Evolutionary conservation across 2,888 invertebrate species (phyloP).

Genomic region (Neoscelio sp.): DNA sequence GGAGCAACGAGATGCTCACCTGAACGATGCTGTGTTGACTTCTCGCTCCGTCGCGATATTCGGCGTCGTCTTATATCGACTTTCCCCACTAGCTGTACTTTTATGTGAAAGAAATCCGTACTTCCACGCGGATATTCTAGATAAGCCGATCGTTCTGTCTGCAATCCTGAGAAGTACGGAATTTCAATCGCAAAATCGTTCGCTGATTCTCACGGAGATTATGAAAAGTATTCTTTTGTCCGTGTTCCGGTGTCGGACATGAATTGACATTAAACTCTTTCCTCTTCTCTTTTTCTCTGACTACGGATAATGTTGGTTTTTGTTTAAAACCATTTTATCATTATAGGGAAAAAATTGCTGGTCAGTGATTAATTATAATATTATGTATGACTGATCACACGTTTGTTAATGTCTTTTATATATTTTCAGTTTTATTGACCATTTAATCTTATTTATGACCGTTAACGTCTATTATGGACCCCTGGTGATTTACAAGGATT

Average conservation of each 20-base stretch:
- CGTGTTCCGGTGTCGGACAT: constrained; percentile 52
- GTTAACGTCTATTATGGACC: too few relatives aligned
- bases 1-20: constrained; percentile 48
- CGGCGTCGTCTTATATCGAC: constrained; percentile 59
- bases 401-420: too few relatives aligned
- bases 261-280: constrained; percentile 55
- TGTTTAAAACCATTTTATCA: neutral
- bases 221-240: constrained; percentile 59
- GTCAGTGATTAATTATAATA: too few relatives aligned
- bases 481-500: too few relatives aligned
- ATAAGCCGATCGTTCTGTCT: constrained; percentile 65
- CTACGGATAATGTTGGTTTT: neutral
- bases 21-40: constrained; percentile 51
- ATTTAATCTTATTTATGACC: too few relatives aligned
- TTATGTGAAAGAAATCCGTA: constrained; percentile 64
- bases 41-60: constrained; percentile 42
- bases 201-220: constrained; percentile 62
- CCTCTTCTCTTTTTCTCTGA: neutral
- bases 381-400: too few relatives aligned
- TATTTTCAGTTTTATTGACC: too few relatives aligned
- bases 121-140: constrained; percentile 59
- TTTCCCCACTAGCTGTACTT: constrained; percentile 53
- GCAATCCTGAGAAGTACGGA: constrained; percentile 65
- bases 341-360: too few relatives aligned
- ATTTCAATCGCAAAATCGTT: constrained; percentile 61